These are phyloP conservation scores for Morus bassanus DNA, from an alignment of 2,797 vertebrate species.

Conservation along the genomic window DNA sequence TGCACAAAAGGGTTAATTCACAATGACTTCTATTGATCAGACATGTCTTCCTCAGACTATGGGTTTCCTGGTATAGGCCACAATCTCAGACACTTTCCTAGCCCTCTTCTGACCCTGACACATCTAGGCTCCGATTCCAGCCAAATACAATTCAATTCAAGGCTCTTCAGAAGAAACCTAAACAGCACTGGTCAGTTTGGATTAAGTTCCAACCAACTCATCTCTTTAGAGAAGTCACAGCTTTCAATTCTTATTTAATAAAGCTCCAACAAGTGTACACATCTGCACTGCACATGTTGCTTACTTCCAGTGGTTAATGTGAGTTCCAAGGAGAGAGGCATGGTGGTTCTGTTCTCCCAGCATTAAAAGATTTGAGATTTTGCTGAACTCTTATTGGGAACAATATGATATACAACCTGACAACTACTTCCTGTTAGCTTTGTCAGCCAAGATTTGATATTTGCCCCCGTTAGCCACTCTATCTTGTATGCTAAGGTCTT, in stretches of 20 bases:
- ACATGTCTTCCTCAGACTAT: neutral
- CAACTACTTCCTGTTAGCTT: neutral
- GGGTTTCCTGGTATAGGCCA: neutral
- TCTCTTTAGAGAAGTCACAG: neutral
- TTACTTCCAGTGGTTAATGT: neutral
- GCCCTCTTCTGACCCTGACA: neutral
- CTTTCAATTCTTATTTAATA: neutral
- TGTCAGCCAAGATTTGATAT: neutral
- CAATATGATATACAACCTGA: neutral
- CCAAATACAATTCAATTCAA: neutral
- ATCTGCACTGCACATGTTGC: neutral
- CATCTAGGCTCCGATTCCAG: neutral
- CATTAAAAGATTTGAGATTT: neutral
- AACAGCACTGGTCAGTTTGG: neutral
- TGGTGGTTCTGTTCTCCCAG: neutral
- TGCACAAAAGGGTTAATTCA: neutral
- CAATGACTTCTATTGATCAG: neutral
- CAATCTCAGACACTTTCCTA: neutral
- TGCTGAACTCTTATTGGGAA: neutral
- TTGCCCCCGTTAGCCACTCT: neutral
- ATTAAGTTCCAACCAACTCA: neutral
- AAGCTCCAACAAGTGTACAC: neutral
- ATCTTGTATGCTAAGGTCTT: neutral
- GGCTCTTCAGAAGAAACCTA: neutral
- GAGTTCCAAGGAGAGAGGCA: neutral